These are phyloP conservation scores for Isotomurus palustris DNA, from an alignment of 2,888 invertebrate species.

Conservation along the genomic window DNA sequence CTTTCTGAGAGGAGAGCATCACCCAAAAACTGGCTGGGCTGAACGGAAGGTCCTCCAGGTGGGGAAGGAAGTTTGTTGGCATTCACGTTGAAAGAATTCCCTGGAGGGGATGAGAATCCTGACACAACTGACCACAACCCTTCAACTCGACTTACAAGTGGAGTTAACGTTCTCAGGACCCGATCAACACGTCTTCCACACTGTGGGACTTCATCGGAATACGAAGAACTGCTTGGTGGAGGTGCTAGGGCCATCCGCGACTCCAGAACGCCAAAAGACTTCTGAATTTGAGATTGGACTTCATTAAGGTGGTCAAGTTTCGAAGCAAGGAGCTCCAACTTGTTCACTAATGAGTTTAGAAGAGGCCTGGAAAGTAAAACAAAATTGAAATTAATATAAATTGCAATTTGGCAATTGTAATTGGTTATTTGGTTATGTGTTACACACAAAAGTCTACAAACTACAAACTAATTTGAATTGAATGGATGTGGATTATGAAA, in stretches of 20 bases:
- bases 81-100: slow-evolving; percentile 22
- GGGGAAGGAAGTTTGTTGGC: slow-evolving; percentile 18
- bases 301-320: slow-evolving; percentile 41
- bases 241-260: slow-evolving; percentile 39
- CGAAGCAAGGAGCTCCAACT: slow-evolving; percentile 37
- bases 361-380: slow-evolving; percentile 44
- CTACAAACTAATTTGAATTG: no score
- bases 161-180: slow-evolving; percentile 42
- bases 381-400: no score
- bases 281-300: slow-evolving; percentile 42
- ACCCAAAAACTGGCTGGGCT: slow-evolving; percentile 40
- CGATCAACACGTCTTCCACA: slow-evolving; percentile 45
- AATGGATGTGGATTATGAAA: no score
- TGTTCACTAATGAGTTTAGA: slow-evolving; percentile 39
- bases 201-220: slow-evolving; percentile 40
- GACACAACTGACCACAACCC: slow-evolving; percentile 45
- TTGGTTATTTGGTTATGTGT: no score
- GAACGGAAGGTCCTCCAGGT: slow-evolving; percentile 32
- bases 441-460: no score
- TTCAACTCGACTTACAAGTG: slow-evolving; percentile 44
- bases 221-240: no score
- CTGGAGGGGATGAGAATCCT: slow-evolving; percentile 23
- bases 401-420: no score
- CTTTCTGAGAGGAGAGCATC: slow-evolving; percentile 44
- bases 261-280: slow-evolving; percentile 43